Conservation (phyloP, 2,888 invertebrate species). For the Trissoscelio sp. region DNA sequence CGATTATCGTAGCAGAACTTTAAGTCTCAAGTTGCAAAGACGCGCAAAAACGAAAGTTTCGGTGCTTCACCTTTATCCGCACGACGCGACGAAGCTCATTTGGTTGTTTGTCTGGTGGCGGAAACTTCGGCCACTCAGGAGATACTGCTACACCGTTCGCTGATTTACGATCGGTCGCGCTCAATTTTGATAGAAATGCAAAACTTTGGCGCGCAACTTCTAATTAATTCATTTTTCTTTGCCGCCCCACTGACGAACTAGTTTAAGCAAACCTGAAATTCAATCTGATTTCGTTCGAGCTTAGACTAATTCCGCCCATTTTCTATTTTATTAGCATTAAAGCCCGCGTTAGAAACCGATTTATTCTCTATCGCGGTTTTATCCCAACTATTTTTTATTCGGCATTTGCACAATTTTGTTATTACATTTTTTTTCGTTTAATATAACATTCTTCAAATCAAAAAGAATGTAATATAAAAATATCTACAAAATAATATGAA, state of each 20-base stretch:
- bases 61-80: slow-evolving; percentile 30
- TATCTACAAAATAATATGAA: too few relatives aligned
- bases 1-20: background rate
- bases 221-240: slow-evolving; percentile 36
- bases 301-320: slow-evolving; percentile 36
- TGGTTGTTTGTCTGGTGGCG: slow-evolving; percentile 38
- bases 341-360: slow-evolving; percentile 5
- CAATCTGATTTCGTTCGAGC: slow-evolving; percentile 33
- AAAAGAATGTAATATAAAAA: too few relatives aligned
- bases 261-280: slow-evolving; percentile 46
- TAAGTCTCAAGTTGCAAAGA: too few relatives aligned
- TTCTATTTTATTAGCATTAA: slow-evolving; percentile 34
- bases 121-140: slow-evolving; percentile 25
- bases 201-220: slow-evolving; percentile 17
- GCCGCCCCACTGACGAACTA: background rate
- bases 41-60: too few relatives aligned
- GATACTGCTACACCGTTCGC: slow-evolving; percentile 39
- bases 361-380: slow-evolving; percentile 11
- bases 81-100: slow-evolving; percentile 36
- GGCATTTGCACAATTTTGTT: background rate
- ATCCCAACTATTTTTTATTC: background rate
- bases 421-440: too few relatives aligned
- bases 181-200: slow-evolving; percentile 24
- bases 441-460: too few relatives aligned
- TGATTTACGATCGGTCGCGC: slow-evolving; percentile 41